These are phyloP conservation scores for Tokudaia muenninki DNA, from an alignment of 2,797 vertebrate species.

Conservation along the genomic window DNA sequence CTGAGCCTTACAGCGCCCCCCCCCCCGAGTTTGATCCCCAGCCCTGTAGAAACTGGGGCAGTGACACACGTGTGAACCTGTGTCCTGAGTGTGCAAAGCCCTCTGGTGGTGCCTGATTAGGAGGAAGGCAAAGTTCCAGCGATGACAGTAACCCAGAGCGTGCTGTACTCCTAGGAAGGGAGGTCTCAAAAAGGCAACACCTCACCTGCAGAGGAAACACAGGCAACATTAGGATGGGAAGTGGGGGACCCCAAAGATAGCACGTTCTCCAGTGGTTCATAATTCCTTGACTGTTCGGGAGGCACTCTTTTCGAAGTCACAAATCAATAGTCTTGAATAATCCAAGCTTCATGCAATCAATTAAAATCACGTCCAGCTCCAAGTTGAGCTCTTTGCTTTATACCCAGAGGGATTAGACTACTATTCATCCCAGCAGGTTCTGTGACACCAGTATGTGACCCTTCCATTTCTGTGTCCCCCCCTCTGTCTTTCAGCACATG, in stretches of 20 bases:
- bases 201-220: background rate
- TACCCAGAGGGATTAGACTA: background rate
- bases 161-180: background rate
- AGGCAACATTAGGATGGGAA: background rate
- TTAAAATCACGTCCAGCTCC: background rate
- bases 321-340: background rate
- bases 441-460: background rate
- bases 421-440: background rate
- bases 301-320: background rate
- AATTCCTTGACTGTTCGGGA: background rate
- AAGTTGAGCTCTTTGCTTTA: background rate
- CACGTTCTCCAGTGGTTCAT: background rate
- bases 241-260: accelerated
- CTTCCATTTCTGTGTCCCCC: constrained; percentile 63
- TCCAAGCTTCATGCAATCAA: background rate
- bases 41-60: background rate
- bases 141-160: accelerated
- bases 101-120: too few species aligned
- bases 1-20: background rate
- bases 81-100: background rate
- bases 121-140: background rate
- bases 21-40: background rate
- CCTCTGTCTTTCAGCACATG: constrained; percentile 94
- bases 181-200: background rate
- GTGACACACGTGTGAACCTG: background rate